These are phyloP conservation scores for Reticulitermes speratus DNA, from an alignment of 1,140 invertebrate species.

Conservation along the genomic window DNA sequence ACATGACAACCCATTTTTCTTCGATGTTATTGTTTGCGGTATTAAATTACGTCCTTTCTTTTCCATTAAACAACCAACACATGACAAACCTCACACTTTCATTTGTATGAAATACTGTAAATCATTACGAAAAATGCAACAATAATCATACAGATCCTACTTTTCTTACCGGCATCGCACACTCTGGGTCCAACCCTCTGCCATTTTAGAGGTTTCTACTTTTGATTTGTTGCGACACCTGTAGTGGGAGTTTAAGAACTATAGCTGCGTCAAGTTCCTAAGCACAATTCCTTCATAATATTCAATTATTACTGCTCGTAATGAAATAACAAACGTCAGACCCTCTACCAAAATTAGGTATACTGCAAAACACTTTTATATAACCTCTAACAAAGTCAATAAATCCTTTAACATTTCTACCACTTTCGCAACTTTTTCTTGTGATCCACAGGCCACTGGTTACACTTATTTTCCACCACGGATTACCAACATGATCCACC, in stretches of 20 bases:
- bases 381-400: not conserved
- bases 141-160: not conserved
- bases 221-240: not conserved
- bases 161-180: conserved; percentile 49
- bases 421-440: not conserved
- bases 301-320: not conserved
- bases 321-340: not conserved
- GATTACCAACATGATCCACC: too few species aligned
- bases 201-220: conserved; percentile 42
- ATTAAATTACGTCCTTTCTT: not conserved
- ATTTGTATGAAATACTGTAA: not conserved
- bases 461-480: not conserved
- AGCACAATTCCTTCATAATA: conserved; percentile 16
- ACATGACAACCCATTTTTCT: not conserved
- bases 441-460: not conserved
- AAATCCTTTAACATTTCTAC: not conserved
- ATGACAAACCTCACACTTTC: not conserved
- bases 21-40: not conserved
- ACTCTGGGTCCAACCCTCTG: conserved; percentile 48
- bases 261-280: not conserved
- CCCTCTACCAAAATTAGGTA: not conserved
- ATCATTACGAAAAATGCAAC: conserved; percentile 15
- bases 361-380: not conserved
- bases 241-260: not conserved
- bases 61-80: not conserved